Percentiles rank a stretch among this genome's conserved stretches.
Evolutionary conservation across 2,888 invertebrate species (phyloP).

Genomic region (Cordylochernes scorpioides): DNA sequence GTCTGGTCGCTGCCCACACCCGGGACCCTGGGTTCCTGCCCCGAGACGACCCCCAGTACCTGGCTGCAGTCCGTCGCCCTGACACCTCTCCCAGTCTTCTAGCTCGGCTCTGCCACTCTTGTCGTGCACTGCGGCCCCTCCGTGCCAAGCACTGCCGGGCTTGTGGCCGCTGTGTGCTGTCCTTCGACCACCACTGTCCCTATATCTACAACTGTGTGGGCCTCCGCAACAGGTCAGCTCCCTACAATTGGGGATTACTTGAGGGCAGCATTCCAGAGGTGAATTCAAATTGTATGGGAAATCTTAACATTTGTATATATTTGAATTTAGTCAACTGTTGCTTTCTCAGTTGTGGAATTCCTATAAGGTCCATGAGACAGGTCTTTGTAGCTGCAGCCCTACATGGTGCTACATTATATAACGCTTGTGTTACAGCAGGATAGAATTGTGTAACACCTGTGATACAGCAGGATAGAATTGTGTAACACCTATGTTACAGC

Average conservation of each 20-base stretch:
- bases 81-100: slow-evolving; percentile 4
- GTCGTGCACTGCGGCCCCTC: slow-evolving; percentile 54
- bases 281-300: background rate
- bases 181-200: slow-evolving; percentile 83
- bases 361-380: too few relatives aligned
- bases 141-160: slow-evolving; percentile 74
- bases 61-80: slow-evolving; percentile 52
- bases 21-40: slow-evolving; percentile 70
- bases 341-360: too few relatives aligned
- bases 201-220: slow-evolving; percentile 88
- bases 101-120: slow-evolving; percentile 54
- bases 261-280: background rate
- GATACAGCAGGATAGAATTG: too few relatives aligned
- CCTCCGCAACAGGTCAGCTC: slow-evolving; percentile 39
- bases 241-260: background rate
- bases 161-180: slow-evolving; percentile 61
- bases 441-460: too few relatives aligned
- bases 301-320: background rate
- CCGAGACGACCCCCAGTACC: slow-evolving; percentile 64
- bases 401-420: too few relatives aligned
- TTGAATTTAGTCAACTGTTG: background rate
- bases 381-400: too few relatives aligned
- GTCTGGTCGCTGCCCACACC: slow-evolving; percentile 64
- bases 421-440: too few relatives aligned
- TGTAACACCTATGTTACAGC: too few relatives aligned